Base-by-base conservation (phyloP, 1,140 invertebrate species). In the Drosophila rufa region DNA sequence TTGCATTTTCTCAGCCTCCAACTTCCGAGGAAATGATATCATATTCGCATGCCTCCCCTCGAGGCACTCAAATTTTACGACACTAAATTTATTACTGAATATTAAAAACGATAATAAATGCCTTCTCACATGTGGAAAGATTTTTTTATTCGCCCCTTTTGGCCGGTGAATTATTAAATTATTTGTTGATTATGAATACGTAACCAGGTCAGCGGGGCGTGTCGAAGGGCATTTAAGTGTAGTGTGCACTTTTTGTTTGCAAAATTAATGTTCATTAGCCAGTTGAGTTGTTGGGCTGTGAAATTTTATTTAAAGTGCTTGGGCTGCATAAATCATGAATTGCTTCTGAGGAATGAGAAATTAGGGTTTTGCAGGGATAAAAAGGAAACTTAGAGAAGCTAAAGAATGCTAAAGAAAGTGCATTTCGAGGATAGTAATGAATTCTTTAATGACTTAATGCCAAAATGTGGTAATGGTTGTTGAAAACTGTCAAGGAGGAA, bases 41-140 rank as follows among this genome's bases (percentile, higher is more conserved):
- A 51, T 50, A 50, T 47, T 59, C 43, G 48, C 40, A 61, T 40
- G 46, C 47, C 47, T 75, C 50, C 30, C 60, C 46, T 30, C 25
- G 51, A 50, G 76, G 56, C 77, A 83, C 47, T 82, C 70, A 82
- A 86, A 79, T 82, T 82, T 82, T 75, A 82, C 61, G 80, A 79
- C 57, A 82, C 48, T 65, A 61, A 83, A 86, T 79, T 79, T 70
- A 50, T 64, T 70, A 80, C 57, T 68, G 65, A 67, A 86, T 86
- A 82, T 82, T 86, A 86, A 86, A 86, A 79, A 51, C 45, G 59
- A 53, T 70, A 89, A 81, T 80, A 80, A 90, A 81, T 50, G 59
- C 61, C 40, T 43, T 42, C 51, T 25, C 55, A 61, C 19, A 79
- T 58, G 64, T 70, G 55, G 55, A 58, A 51, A 71, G 53, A 59